These are phyloP conservation scores for Rhipidura dahli DNA, from an alignment of 2,113 vertebrate genomes.

Conservation along the genomic window DNA sequence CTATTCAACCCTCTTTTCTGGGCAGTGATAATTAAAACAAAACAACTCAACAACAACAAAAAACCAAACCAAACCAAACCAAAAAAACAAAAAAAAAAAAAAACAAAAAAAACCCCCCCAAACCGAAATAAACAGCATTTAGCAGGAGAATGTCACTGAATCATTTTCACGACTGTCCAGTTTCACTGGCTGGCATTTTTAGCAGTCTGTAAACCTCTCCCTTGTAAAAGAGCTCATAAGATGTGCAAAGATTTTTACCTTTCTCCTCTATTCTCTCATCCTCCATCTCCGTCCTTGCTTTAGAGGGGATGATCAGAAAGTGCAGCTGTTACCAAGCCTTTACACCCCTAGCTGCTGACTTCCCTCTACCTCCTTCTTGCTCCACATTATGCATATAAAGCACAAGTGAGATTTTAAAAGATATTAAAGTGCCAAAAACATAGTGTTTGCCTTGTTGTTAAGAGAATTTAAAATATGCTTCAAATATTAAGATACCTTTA, in stretches of 20 bases:
- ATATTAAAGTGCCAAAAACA: background rate
- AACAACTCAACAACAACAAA: background rate
- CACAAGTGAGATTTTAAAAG: background rate
- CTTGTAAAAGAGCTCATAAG: background rate
- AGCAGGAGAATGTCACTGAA: background rate
- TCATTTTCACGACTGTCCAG: background rate
- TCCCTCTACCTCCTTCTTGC: background rate
- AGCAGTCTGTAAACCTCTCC: background rate
- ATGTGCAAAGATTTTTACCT: background rate
- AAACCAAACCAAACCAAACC: no score
- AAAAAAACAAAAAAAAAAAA: no score
- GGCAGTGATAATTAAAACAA: background rate
- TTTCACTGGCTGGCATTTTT: background rate
- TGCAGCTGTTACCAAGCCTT: background rate
- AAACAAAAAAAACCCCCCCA: no score
- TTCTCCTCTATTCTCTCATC: background rate
- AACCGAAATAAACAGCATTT: background rate
- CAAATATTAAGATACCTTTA: background rate
- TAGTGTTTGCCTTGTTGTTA: background rate
- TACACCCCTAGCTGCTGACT: background rate
- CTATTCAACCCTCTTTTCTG: background rate
- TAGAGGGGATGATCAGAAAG: background rate
- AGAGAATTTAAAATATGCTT: background rate
- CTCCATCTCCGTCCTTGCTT: background rate
- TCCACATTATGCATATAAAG: background rate